Evolutionary conservation across 2,113 vertebrate genomes (phyloP), one percentile per base, ranked within the genome.

Genomic region (Thamnaconus septentrionalis): DNA sequence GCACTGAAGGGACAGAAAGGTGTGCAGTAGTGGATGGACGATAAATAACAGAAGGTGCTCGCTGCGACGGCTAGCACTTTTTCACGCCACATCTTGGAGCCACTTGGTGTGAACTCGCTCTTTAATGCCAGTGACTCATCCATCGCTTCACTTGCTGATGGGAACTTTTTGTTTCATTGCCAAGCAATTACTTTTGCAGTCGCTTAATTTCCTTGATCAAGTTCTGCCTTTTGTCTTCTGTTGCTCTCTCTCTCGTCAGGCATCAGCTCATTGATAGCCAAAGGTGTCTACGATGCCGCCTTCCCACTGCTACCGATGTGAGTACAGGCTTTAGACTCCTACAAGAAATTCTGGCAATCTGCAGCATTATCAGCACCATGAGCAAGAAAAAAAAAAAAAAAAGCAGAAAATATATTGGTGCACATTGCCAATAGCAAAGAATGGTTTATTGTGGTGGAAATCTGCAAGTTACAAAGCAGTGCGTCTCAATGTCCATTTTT

Each of bases 221-320:
- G 18, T 31, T 31, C 18, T 31, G 18, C 18, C 18, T 31, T 31
- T 31, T 31, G 18, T 31, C 18, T 31, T 31, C 18, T 31, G 18
- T 31, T 31, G 18, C 10, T n/a, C 49, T 68, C 6, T 45, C 12
- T 69, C 48, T 75, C 12, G 63, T 42, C 76, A 99, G 97, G 97
- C 69, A 95, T 99, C 90, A 92, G 90, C 79, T 93, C 94, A 0
- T 87, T 99, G 89, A 94, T 98, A 84, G 96, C 96, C 73, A 98
- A 94, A 71, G 94, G 95, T 9, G 86, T 95, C 66, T 98, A 98
- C 11, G 96, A 98, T 40, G 88, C 96, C 42, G 95, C 97, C 56
- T 99, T 95, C 82, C 94, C 97, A 8, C 93, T 99, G 57, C 97
- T n/a, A n/a, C 98, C 3, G 97, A 99, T 47, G 97, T 98, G 90